phyloP scores from a whole-genome alignment of 2,113 vertebrate species.

The Calonectris borealis region DNA sequence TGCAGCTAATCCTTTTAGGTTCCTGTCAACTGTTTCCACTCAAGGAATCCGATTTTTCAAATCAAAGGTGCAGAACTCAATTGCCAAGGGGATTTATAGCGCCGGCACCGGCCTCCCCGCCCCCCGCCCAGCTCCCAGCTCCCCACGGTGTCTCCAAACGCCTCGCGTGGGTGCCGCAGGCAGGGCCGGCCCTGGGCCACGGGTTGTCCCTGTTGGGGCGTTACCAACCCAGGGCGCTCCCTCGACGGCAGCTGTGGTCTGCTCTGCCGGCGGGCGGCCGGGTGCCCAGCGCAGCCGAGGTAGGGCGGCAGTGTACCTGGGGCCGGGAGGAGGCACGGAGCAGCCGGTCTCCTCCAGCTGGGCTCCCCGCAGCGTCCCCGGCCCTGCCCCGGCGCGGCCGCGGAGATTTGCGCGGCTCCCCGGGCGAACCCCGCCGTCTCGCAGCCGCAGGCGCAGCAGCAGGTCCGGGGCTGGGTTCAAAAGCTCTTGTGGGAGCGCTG shows the following conservation, averaged over 20 bases:
- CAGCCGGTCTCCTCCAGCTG: no score
- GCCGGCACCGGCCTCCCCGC: constrained; percentile 37
- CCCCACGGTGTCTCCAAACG: not conserved
- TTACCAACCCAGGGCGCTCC: fast-evolving
- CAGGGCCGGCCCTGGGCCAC: not conserved
- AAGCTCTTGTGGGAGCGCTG: not conserved
- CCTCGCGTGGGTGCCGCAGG: not conserved
- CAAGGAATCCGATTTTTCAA: constrained; percentile 78
- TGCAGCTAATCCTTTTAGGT: constrained; percentile 82
- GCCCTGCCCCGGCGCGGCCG: not conserved
- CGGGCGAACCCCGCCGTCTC: not conserved
- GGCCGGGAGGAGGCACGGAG: not conserved
- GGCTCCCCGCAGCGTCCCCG: not conserved
- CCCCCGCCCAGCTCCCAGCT: not conserved
- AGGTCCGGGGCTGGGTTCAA: not conserved
- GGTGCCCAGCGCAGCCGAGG: no score
- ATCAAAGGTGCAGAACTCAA: constrained; percentile 76
- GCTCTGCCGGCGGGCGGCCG: not conserved
- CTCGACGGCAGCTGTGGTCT: no score
- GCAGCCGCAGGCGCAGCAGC: not conserved
- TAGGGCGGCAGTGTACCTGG: not conserved
- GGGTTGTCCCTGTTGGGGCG: not conserved
- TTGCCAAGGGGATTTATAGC: constrained; percentile 68
- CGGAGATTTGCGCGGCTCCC: not conserved
- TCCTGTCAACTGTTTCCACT: constrained; percentile 79